Conservation (phyloP, 2,113 vertebrate genomes). For the Neoarius graeffei region DNA sequence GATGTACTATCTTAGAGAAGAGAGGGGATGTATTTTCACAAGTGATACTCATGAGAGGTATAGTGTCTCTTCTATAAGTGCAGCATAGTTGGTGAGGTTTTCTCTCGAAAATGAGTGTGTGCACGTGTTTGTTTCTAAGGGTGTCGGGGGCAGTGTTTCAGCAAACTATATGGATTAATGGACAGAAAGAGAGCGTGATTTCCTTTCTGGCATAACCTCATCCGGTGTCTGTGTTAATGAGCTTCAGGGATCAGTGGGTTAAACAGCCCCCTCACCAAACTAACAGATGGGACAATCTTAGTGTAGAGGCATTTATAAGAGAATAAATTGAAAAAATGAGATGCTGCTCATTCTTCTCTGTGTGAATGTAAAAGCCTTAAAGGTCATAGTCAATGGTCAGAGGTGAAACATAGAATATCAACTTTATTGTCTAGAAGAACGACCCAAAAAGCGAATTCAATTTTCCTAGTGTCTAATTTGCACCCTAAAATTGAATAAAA, state of each 20-base stretch:
- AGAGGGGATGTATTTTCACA: constrained; percentile 12
- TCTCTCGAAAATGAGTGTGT: constrained; percentile 14
- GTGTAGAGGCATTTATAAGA: constrained; percentile 14
- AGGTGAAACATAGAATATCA: no score
- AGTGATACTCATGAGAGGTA: constrained; percentile 3
- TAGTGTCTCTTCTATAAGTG: constrained; percentile 4
- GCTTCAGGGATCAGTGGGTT: constrained; percentile 2
- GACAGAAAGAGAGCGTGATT: background rate
- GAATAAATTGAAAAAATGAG: background rate
- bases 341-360: background rate
- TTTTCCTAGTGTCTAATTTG: no score
- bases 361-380: background rate
- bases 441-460: no score
- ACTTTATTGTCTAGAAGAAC: no score
- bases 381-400: no score
- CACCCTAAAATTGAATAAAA: no score
- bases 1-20: constrained; percentile 20
- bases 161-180: constrained; percentile 16
- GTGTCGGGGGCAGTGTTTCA: constrained; percentile 12
- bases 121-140: background rate
- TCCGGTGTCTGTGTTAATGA: constrained; percentile 16
- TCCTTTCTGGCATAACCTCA: background rate
- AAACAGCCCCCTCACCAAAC: background rate
- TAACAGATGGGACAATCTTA: constrained; percentile 27
- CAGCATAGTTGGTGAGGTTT: background rate